Conservation (phyloP, 2,797 vertebrate species). For the Hylomyscus alleni region DNA sequence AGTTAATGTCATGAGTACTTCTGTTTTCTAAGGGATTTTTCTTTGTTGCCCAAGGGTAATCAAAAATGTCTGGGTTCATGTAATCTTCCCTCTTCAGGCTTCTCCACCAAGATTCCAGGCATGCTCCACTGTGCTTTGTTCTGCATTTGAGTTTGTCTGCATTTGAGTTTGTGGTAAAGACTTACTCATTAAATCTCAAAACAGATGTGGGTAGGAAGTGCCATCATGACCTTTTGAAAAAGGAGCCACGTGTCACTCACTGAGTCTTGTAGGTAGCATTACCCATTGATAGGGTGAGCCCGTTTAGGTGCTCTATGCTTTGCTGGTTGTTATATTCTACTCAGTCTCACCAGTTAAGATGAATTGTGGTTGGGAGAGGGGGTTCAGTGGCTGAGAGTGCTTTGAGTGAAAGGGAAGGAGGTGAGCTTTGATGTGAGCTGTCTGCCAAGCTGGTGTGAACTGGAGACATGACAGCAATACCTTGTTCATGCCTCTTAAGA, state of each 20-base stretch:
- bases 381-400: neutral
- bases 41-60: neutral
- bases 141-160: neutral
- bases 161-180: conserved; percentile 17
- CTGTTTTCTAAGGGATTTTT: neutral
- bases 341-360: neutral
- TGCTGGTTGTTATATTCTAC: neutral
- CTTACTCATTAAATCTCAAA: neutral
- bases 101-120: neutral
- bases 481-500: neutral
- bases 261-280: neutral
- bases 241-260: neutral
- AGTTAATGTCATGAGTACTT: neutral
- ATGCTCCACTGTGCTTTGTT: neutral
- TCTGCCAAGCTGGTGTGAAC: neutral
- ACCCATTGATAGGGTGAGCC: too few species aligned
- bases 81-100: neutral
- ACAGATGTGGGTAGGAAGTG: neutral
- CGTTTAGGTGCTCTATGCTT: neutral
- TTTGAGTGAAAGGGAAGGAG: neutral
- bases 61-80: neutral
- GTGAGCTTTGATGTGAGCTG: neutral
- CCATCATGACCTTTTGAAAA: neutral
- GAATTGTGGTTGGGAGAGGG: neutral
- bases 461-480: neutral